Evolutionary conservation across 2,113 vertebrate genomes (phyloP).

Genomic region (Callospermophilus lateralis): DNA sequence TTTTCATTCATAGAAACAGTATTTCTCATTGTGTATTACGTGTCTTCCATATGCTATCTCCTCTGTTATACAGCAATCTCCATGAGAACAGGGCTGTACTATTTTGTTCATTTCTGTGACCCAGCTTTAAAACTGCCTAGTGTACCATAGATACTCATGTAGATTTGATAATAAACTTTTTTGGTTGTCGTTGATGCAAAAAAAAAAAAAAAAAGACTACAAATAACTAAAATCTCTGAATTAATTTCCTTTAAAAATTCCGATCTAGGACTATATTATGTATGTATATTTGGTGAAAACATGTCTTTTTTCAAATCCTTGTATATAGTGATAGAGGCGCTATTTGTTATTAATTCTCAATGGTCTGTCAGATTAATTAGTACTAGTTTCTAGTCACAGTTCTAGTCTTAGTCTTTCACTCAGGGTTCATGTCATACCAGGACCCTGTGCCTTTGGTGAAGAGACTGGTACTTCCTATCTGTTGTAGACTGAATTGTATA

Average conservation of each 20-base stretch:
- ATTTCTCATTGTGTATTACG: neutral
- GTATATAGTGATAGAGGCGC: neutral
- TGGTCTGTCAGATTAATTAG: neutral
- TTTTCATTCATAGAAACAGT: neutral
- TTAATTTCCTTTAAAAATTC: neutral
- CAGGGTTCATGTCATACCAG: rapidly evolving
- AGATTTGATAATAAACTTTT: neutral
- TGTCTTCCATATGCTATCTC: neutral
- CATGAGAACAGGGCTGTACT: no score
- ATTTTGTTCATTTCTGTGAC: neutral
- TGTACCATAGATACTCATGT: neutral
- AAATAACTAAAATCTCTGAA: neutral
- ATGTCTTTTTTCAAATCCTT: neutral
- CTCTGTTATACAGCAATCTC: neutral
- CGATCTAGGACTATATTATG: neutral
- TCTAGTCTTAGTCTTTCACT: neutral
- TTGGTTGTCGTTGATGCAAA: neutral
- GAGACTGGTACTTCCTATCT: neutral
- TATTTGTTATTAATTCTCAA: neutral
- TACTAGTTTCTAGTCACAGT: neutral
- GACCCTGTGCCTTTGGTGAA: neutral
- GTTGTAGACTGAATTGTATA: neutral
- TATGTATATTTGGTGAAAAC: neutral
- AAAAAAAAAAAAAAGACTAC: neutral
- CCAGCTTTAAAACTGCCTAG: neutral